Conservation (phyloP, 2,113 vertebrate species). For the Eulacestoma nigropectus region DNA sequence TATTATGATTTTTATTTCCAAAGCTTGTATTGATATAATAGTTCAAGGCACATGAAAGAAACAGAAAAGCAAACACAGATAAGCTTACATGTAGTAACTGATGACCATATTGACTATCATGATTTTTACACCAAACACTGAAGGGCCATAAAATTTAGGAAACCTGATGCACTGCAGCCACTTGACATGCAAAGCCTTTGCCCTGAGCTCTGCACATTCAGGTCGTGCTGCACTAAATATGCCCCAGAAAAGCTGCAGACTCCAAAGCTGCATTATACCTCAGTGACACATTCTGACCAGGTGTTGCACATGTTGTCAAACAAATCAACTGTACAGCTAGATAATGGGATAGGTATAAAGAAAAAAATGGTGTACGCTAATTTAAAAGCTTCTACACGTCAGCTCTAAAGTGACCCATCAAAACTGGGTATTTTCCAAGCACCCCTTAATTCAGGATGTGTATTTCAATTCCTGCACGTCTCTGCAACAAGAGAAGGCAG, state of each 20-base stretch:
- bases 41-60: neutral
- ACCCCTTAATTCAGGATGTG: conserved; percentile 53
- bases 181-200: neutral
- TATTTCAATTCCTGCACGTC: neutral
- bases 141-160: neutral
- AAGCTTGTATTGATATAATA: neutral
- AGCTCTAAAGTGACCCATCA: conserved; percentile 40
- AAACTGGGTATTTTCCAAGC: conserved; percentile 54
- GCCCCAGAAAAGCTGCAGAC: neutral
- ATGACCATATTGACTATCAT: neutral
- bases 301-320: neutral
- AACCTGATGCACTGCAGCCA: neutral
- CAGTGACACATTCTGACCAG: neutral
- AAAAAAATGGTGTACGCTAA: rapidly evolving
- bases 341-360: neutral
- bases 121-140: neutral
- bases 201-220: neutral
- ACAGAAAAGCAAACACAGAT: neutral
- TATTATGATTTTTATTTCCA: conserved; percentile 33
- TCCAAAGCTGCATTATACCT: neutral
- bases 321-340: neutral
- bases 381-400: neutral
- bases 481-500: neutral
- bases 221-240: neutral
- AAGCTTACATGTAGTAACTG: neutral